A percentile compares a stretch with the other conserved stretches of the same genome.
Conservation (phyloP, 2,888 invertebrate species). For the Ennomos quercinarius region DNA sequence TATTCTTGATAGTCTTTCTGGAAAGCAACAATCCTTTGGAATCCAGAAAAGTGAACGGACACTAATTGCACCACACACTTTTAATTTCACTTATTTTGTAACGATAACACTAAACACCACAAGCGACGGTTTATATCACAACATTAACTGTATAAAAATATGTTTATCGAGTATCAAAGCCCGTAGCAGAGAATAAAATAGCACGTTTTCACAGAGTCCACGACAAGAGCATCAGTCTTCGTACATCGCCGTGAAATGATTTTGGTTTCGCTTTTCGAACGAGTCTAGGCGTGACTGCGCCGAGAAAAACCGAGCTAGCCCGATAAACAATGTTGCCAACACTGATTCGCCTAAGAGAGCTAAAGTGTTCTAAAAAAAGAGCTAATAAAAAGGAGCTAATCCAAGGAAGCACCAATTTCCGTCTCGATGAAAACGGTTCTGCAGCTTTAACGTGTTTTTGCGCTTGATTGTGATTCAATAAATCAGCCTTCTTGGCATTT, state of each 20-base stretch:
- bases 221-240: conserved; percentile 84
- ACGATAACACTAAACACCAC: conserved; percentile 77
- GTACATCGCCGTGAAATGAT: conserved; percentile 83
- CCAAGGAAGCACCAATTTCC: no score
- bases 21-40: conserved; percentile 74
- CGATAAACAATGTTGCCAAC: no score
- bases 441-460: no score
- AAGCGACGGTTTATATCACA: conserved; percentile 74
- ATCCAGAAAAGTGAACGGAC: conserved; percentile 73
- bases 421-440: no score
- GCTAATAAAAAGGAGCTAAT: no score
- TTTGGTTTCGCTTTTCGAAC: conserved; percentile 83
- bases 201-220: conserved; percentile 77
- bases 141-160: conserved; percentile 74
- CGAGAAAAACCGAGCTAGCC: conserved; percentile 69
- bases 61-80: conserved; percentile 80
- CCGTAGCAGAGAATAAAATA: conserved; percentile 75
- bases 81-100: conserved; percentile 70
- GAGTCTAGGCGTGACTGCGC: conserved; percentile 84
- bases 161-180: conserved; percentile 67
- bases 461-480: no score
- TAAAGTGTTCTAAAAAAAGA: no score
- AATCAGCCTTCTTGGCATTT: no score
- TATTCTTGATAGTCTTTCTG: conserved; percentile 63
- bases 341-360: no score